Base-by-base conservation (phyloP, 1,140 invertebrate species). In the Zeugodacus cucurbitae region DNA sequence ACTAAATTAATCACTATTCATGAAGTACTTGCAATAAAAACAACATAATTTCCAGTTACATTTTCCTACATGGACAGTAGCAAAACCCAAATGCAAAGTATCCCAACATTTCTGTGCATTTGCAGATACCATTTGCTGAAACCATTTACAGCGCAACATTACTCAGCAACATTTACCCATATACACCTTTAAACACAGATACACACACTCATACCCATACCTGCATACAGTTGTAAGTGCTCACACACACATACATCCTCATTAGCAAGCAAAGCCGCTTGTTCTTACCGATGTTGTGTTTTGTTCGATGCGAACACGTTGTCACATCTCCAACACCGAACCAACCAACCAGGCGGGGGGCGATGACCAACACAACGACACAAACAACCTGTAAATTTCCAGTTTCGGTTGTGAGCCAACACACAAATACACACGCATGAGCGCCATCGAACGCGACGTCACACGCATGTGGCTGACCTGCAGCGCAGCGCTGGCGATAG, bases 231-330 rank as follows among this genome's bases (percentile, higher is more conserved):
- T 62, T 62, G 5, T 26, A 62, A 62, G 26, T 4, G 14, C n/a
- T 7, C 22, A 26, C 10, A 10, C 59, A 62, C 59, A 8, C 58
- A 62, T 26, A 62, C 58, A 11, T 2, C 48, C 6, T 11, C 70
- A 48, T 3, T 17, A 20, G 78, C 22, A 85, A 85, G n/a, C 32
- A 54, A 29, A 20, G 14, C n/a, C 78, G 37, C n/a, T 85, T 87
- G 86, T 59, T 87, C 22, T 59, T 87, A 32, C 57, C 54, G 26
- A 59, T 87, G 86, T 87, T 87, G 86, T 87, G 86, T 87, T 87
- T 58, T 87, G 86, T 87, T 87, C 44, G 86, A 64, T 58, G 48
- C 86, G 26, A 87, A 87, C 86, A 87, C 20, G 86, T 59, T 87
- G 54, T 2, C 29, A 1, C 26, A 6, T 10, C 32, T 10, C 32